Base-by-base conservation (phyloP, 2,113 vertebrate species). In the Butorides virescens region DNA sequence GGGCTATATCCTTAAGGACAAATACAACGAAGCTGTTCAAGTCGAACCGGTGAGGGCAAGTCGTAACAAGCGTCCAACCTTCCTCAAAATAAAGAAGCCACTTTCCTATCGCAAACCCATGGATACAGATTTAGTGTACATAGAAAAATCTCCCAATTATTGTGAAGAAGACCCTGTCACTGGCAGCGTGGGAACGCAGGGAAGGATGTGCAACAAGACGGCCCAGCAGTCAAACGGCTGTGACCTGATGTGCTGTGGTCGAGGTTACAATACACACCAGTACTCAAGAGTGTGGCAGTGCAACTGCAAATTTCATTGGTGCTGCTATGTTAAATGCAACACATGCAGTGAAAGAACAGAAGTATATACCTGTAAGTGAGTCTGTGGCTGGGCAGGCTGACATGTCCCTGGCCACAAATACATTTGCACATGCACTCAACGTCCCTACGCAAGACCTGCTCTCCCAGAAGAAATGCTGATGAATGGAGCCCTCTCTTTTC, bases 281-380 rank as follows among this genome's bases (percentile, higher is more conserved):
- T 99, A 99, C 90, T 99, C 99, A 1, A 97, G 99, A 1, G 99
- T 99, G 53, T 99, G 99, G 99, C 99, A 99, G 97, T 99, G 99
- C 98, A 99, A 99, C 98, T 99, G 99, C 97, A 99, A 99, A 96
- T 99, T 99, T 97, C 99, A 99, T 85, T 99, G 99, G 99, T 99
- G 99, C 98, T 99, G 99, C 98, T 99, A 99, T 2, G 99, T 99
- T 39, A 99, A 99, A 83, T 99, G 99, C 98, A 99, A 99, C 99
- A 99, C 99, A 0, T 99, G 99, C 98, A 99, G 99, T 2, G 99
- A 99, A 98, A 99, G 99, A 98, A 99, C 99, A 62, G 99, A 99
- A 97, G 99, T 99, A 72, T 99, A 99, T 81, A 99, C 99, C 11
- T 99, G 99, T 97, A 99, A 99, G 98, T 99, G 98, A 99, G 94